phyloP scores from a whole-genome alignment of 2,888 invertebrate species.

The Adela reaumurella region DNA sequence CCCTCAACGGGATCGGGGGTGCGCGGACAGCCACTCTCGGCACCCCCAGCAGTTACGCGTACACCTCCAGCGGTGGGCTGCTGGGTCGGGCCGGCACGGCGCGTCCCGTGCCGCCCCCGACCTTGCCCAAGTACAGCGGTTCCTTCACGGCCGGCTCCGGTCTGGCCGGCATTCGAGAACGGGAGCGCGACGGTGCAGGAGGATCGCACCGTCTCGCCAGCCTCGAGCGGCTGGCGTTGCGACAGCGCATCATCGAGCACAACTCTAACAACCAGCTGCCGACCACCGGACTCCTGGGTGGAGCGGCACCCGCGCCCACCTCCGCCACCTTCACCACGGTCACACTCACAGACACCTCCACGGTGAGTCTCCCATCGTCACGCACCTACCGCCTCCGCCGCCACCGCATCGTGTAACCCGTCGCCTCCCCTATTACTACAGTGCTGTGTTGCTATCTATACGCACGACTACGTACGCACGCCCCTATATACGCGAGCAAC shows the following conservation, averaged over 20 bases:
- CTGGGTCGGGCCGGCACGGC: constrained; percentile 61
- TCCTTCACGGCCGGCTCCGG: constrained; percentile 72
- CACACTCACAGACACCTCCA: constrained; percentile 51
- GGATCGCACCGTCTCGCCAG: constrained; percentile 78
- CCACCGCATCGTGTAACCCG: no score
- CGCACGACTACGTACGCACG: no score
- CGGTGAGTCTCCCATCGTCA: constrained; percentile 61
- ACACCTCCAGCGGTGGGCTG: constrained; percentile 60
- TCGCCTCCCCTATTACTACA: background rate
- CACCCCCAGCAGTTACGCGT: constrained; percentile 60
- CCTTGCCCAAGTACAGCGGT: constrained; percentile 74
- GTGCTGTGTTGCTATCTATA: background rate
- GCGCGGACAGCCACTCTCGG: constrained; percentile 49
- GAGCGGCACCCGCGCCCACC: constrained; percentile 40
- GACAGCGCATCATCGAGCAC: constrained; percentile 78
- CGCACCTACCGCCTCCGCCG: no score
- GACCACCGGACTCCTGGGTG: constrained; percentile 15
- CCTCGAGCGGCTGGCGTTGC: constrained; percentile 75
- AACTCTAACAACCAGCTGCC: constrained; percentile 44
- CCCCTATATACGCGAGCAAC: constrained; percentile 22
- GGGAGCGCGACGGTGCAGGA: constrained; percentile 65
- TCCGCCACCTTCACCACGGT: constrained; percentile 37
- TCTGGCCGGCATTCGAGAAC: constrained; percentile 47
- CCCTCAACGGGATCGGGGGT: constrained; percentile 41
- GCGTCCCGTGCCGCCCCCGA: constrained; percentile 73